These are phyloP conservation scores for Paraescarpia echinospica DNA, from an alignment of 1,140 invertebrate species.

Conservation along the genomic window DNA sequence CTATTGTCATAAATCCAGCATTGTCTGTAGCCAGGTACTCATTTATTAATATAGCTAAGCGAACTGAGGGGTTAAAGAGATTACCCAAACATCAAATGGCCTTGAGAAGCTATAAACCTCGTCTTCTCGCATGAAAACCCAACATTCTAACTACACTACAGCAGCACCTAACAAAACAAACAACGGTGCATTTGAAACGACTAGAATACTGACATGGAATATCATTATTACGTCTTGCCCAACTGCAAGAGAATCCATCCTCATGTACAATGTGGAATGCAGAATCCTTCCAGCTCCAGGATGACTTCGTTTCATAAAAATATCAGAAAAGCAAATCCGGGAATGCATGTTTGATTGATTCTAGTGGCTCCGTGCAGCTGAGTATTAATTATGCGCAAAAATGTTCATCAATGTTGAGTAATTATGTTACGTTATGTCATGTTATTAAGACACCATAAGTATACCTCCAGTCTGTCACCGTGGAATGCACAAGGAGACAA, in stretches of 20 bases:
- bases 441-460: not conserved
- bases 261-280: not conserved
- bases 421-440: no score
- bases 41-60: no score
- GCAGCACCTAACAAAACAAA: no score
- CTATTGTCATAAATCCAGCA: no score
- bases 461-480: not conserved
- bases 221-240: not conserved
- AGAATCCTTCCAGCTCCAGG: not conserved
- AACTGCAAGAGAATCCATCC: not conserved
- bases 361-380: not conserved
- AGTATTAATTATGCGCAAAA: not conserved
- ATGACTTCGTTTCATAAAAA: not conserved
- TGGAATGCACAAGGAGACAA: no score
- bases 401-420: no score
- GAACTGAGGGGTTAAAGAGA: no score
- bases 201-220: conserved; percentile 1
- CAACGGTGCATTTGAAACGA: not conserved
- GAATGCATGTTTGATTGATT: not conserved
- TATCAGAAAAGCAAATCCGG: not conserved
- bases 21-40: no score
- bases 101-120: no score
- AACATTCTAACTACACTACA: no score
- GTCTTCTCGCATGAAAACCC: not conserved
- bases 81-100: no score